Conservation (phyloP, 2,888 invertebrate species). For the Andrena chrysosceles region DNA sequence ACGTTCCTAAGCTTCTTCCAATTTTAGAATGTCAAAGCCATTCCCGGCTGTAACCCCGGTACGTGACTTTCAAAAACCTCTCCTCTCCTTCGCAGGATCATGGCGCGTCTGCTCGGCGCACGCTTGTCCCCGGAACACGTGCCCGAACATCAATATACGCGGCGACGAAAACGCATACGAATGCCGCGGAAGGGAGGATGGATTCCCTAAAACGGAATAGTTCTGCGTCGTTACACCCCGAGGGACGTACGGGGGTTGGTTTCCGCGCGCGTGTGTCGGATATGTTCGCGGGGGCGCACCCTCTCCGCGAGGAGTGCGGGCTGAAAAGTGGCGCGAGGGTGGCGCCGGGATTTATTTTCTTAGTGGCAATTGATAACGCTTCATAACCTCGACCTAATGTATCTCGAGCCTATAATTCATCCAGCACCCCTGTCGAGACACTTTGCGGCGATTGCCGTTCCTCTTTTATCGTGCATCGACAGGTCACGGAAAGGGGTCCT, state of each 20-base stretch:
- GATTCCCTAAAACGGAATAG: conserved; percentile 69
- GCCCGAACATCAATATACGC: conserved; percentile 71
- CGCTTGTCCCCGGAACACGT: conserved; percentile 66
- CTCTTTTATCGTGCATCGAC: conserved; percentile 20
- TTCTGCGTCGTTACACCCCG: conserved; percentile 68
- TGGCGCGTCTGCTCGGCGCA: conserved; percentile 59
- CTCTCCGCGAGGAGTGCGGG: conserved; percentile 23
- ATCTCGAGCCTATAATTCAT: conserved; percentile 60
- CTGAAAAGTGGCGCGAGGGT: conserved; percentile 54
- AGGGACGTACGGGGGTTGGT: conserved; percentile 25
- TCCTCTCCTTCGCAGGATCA: conserved; percentile 62
- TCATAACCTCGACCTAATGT: conserved; percentile 62
- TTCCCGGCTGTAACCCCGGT: conserved; percentile 71
- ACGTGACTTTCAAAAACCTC: conserved; percentile 67
- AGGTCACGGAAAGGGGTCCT: background rate
- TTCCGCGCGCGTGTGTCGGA: conserved; percentile 23
- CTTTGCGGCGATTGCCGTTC: background rate
- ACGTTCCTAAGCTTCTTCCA: conserved; percentile 72
- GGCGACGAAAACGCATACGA: conserved; percentile 67
- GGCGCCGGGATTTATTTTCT: conserved; percentile 67
- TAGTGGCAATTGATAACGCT: conserved; percentile 67
- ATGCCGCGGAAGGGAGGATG: conserved; percentile 39
- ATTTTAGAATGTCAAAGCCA: conserved; percentile 76
- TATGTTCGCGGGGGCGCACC: conserved; percentile 35
- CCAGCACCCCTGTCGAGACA: conserved; percentile 15